phyloP scores from a whole-genome alignment of 2,113 vertebrate species.

The Cynocephalus volans region DNA sequence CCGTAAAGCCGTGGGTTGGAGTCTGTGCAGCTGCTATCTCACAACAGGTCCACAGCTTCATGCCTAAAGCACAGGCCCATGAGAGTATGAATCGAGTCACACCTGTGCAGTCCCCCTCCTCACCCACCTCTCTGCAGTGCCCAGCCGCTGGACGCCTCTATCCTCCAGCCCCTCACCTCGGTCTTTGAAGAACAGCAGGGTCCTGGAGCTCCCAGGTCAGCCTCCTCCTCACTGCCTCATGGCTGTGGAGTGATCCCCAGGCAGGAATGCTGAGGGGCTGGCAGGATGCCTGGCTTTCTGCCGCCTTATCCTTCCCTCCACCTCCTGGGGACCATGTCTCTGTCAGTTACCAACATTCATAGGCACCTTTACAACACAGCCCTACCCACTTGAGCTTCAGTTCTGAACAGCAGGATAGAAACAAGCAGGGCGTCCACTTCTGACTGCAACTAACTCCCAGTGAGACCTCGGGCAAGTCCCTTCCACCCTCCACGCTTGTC shows the following conservation, averaged over 20 bases:
- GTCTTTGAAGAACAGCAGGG: not conserved
- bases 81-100: not conserved
- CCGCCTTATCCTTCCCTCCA: not conserved
- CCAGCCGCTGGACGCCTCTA: not conserved
- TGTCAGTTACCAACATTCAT: not conserved
- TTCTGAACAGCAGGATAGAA: not conserved
- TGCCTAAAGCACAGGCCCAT: not conserved
- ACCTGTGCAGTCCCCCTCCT: not conserved
- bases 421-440: not conserved
- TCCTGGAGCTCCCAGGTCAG: rapidly evolving
- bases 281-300: not conserved
- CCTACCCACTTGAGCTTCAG: rapidly evolving
- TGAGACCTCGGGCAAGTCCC: not conserved
- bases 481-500: not conserved
- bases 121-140: no score
- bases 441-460: not conserved
- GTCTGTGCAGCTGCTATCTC: not conserved
- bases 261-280: not conserved
- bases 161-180: not conserved
- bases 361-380: not conserved
- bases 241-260: not conserved
- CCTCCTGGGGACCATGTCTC: not conserved
- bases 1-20: not conserved
- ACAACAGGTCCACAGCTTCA: not conserved
- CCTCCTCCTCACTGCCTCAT: rapidly evolving